Base-by-base conservation (phyloP, 2,113 vertebrate species). In the Phyllostomus hastatus region DNA sequence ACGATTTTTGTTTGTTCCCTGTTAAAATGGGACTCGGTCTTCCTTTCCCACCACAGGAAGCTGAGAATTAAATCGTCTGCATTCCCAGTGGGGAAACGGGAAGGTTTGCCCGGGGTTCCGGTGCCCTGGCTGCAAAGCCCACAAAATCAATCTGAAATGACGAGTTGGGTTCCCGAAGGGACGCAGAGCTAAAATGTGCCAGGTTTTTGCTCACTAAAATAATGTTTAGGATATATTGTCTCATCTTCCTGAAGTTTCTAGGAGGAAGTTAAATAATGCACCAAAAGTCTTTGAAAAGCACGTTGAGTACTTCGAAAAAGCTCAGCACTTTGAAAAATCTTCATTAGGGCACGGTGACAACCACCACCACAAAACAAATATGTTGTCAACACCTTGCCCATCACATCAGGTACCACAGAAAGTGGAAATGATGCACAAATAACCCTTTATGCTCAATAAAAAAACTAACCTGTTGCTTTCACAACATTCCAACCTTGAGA, bases 181-280 rank as follows among this genome's bases (percentile, higher is more conserved):
- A 94, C 76, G 61, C 8, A 92, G 41, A 52, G 90, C 48, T 46
- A 48, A n/a, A 84, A 82, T 1, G 41, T 41, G 83, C 76, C 69
- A 96, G 31, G 82, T 1, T 94, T 54, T 88, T 93, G 75, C 33
- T 92, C 52, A 75, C 38, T 72, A 76, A 70, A 88, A 80, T 4
- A 89, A 81, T 50, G 90, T 80, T 24, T 75, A 67, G 88, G 59
- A 85, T 43, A 10, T 16, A 94, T 10, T 15, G 31, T 38, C 54
- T 95, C 26, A 82, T 72, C 94, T 96, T 93, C 43, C 86, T 82
- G 43, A 93, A 10, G 2, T 0, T 11, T 79, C 43, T 0, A 52
- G 4, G 8, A 94, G 10, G 1, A 96, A 66, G 91, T n/a, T 48
- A 78, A 90, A 94, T 72, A 95, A 95, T 93, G 94, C 61, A 89